These are phyloP conservation scores for Lepilemur ruficaudatus DNA, from an alignment of 2,797 vertebrate genomes.

Conservation along the genomic window DNA sequence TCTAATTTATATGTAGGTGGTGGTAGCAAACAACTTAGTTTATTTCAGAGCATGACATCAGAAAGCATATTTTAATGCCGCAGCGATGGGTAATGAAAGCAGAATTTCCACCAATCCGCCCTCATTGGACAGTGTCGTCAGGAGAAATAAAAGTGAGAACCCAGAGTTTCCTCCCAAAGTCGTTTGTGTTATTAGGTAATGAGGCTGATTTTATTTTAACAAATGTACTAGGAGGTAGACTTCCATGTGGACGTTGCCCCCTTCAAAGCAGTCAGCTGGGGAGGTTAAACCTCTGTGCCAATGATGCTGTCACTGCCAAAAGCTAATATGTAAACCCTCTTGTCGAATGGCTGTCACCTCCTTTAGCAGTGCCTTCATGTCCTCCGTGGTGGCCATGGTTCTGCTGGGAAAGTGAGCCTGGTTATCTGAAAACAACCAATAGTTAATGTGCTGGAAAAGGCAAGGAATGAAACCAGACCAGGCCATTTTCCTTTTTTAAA, in stretches of 20 bases:
- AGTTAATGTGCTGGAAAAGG: not conserved
- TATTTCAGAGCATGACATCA: constrained; percentile 68
- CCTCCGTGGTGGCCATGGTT: not conserved
- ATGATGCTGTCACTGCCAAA: not conserved
- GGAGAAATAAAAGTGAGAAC: not conserved
- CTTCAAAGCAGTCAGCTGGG: not conserved
- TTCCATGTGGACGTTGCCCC: not conserved
- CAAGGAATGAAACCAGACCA: not conserved
- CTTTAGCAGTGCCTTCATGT: not conserved
- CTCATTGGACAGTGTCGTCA: not conserved
- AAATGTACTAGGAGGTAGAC: constrained; percentile 21
- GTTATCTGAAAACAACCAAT: not conserved
- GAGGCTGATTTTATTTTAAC: constrained; percentile 65
- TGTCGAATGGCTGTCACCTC: not conserved
- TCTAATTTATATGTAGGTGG: constrained; percentile 74
- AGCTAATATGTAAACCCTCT: not conserved
- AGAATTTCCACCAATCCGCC: constrained; percentile 42
- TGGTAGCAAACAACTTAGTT: constrained; percentile 64
- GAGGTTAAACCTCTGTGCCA: not conserved
- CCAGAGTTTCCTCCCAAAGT: not conserved
- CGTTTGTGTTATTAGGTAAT: constrained; percentile 4
- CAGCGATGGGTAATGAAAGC: constrained; percentile 3
- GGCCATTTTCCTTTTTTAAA: not conserved
- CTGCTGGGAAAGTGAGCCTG: not conserved
- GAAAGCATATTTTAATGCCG: constrained; percentile 41